phyloP scores from a whole-genome alignment of 2,113 vertebrate species.

The sheep (Ovis aries) region ARS-UI_Ramb_v3.0 NC_056058.1:31727501-31728000 shows the following conservation, averaged over 20 bases:
- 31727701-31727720: not conserved
- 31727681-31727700: not conserved
- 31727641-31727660: not conserved
- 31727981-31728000: not conserved
- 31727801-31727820: not conserved
- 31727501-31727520: not conserved
- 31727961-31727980: not conserved
- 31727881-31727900: not conserved
- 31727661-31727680: not conserved
- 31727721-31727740: not conserved
- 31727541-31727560: not conserved
- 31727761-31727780: not conserved
- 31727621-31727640: not conserved
- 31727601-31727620: not conserved
- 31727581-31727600: not conserved
- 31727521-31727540: not conserved
- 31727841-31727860: not conserved
- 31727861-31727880: not conserved
- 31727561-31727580: not conserved
- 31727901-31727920: not conserved
- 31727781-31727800: not conserved
- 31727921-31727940: not conserved
- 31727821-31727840: not conserved
- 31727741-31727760: not conserved
- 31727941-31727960: not conserved